A percentile compares a stretch with the other conserved stretches of the same genome.
phyloP scores from a whole-genome alignment of 2,888 invertebrate genomes.

The Drosophila austrosaltans region DNA sequence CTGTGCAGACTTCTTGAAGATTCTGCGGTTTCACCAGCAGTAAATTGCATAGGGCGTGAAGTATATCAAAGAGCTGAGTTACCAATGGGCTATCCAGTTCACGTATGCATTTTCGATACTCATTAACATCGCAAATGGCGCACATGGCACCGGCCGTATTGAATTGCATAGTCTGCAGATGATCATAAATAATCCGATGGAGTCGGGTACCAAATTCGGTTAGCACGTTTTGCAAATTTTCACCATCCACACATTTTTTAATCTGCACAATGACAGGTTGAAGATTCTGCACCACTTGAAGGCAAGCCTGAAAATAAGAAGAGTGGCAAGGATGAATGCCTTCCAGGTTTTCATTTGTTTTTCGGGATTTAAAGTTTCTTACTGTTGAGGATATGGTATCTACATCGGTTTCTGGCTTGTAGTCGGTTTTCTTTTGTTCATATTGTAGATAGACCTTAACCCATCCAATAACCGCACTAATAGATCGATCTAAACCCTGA shows the following conservation, averaged over 20 bases:
- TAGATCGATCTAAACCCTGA: constrained; percentile 92
- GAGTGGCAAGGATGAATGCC: not conserved
- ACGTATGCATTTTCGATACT: constrained; percentile 94
- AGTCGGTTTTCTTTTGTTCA: constrained; percentile 98
- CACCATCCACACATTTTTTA: constrained; percentile 93
- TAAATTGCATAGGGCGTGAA: constrained; percentile 97
- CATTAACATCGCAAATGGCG: constrained; percentile 98
- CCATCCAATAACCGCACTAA: constrained; percentile 95
- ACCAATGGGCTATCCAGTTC: constrained; percentile 90
- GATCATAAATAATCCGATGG: constrained; percentile 96
- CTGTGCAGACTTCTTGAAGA: constrained; percentile 96
- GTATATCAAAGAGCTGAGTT: constrained; percentile 95
- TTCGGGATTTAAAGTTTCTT: constrained; percentile 76
- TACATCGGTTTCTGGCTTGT: constrained; percentile 93
- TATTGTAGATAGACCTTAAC: constrained; percentile 93
- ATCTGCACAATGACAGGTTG: constrained; percentile 90
- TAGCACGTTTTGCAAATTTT: constrained; percentile 93
- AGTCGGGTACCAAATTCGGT: constrained; percentile 96
- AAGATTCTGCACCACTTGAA: constrained; percentile 92
- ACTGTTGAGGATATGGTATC: constrained; percentile 94
- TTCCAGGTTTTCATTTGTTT: not conserved
- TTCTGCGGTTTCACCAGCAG: constrained; percentile 98
- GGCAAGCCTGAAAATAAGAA: constrained; percentile 88
- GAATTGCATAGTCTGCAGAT: constrained; percentile 96
- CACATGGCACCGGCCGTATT: constrained; percentile 98